These are phyloP conservation scores for Cydia amplana DNA, from an alignment of 1,140 invertebrate species.

Conservation along the genomic window DNA sequence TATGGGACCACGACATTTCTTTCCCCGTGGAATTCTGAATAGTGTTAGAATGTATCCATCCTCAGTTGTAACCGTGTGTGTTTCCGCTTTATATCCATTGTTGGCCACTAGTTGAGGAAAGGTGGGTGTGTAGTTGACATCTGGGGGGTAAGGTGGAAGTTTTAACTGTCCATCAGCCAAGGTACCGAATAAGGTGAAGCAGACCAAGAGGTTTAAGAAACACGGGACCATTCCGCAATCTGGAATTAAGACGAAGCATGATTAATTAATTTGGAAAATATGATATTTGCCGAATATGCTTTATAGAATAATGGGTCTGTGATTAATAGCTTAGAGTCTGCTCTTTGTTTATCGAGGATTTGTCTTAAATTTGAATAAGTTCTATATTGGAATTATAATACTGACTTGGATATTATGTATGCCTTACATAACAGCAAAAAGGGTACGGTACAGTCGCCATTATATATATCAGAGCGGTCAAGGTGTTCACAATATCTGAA, in stretches of 20 bases:
- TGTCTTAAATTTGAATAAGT: too few species aligned
- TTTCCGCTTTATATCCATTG: slow-evolving; percentile 42
- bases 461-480: too few species aligned
- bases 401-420: too few species aligned
- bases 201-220: not conserved
- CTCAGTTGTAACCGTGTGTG: slow-evolving; percentile 41
- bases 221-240: not conserved
- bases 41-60: slow-evolving; percentile 47
- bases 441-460: too few species aligned
- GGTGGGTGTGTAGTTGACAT: slow-evolving; percentile 12
- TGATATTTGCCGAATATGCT: too few species aligned
- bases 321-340: too few species aligned
- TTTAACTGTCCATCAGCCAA: not conserved
- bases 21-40: slow-evolving; percentile 41
- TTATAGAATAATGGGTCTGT: too few species aligned
- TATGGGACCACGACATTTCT: slow-evolving; percentile 38
- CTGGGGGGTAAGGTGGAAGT: not conserved
- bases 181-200: not conserved
- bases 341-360: too few species aligned
- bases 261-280: too few species aligned
- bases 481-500: too few species aligned
- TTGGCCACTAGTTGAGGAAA: not conserved
- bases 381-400: too few species aligned
- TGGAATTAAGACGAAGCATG: not conserved
- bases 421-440: too few species aligned